phyloP scores from a whole-genome alignment of 2,888 invertebrate species.

The Brenthis daphne region DNA sequence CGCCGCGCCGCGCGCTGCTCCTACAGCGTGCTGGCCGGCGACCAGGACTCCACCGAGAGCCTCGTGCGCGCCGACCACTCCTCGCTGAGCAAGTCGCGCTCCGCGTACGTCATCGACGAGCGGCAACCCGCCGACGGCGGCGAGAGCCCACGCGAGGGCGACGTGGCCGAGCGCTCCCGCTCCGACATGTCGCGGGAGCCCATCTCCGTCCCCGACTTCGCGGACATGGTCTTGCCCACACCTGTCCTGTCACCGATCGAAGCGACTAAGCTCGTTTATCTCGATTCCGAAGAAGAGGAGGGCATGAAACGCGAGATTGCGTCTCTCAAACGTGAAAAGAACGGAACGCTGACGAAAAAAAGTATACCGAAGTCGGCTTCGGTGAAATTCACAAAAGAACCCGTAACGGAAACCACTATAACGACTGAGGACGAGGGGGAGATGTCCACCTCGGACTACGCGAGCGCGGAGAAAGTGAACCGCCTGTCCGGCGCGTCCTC shows the following conservation, averaged over 20 bases:
- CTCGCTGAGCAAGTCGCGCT: conserved; percentile 80
- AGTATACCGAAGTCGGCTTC: conserved; percentile 81
- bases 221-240: conserved; percentile 83
- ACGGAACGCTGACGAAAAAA: conserved; percentile 45
- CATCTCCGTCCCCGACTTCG: conserved; percentile 88
- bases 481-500: conserved; percentile 75
- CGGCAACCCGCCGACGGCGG: conserved; percentile 55
- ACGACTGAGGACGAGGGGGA: conserved; percentile 78
- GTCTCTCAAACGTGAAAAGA: conserved; percentile 48
- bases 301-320: conserved; percentile 54
- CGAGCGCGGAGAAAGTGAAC: conserved; percentile 87
- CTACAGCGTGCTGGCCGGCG: conserved; percentile 85
- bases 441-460: conserved; percentile 88
- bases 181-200: conserved; percentile 84
- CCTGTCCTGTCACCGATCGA: conserved; percentile 86
- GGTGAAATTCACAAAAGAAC: conserved; percentile 79
- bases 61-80: conserved; percentile 64
- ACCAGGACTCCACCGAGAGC: conserved; percentile 86
- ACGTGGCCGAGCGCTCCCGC: conserved; percentile 47
- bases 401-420: conserved; percentile 65
- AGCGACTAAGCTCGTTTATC: conserved; percentile 85
- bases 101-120: conserved; percentile 81
- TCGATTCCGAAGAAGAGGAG: conserved; percentile 86
- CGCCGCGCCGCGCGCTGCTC: conserved; percentile 86
- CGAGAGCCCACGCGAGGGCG: conserved; percentile 57